Evolutionary conservation across 2,113 vertebrate genomes (phyloP).

Genomic region (Speoplatyrhinus poulsoni): DNA sequence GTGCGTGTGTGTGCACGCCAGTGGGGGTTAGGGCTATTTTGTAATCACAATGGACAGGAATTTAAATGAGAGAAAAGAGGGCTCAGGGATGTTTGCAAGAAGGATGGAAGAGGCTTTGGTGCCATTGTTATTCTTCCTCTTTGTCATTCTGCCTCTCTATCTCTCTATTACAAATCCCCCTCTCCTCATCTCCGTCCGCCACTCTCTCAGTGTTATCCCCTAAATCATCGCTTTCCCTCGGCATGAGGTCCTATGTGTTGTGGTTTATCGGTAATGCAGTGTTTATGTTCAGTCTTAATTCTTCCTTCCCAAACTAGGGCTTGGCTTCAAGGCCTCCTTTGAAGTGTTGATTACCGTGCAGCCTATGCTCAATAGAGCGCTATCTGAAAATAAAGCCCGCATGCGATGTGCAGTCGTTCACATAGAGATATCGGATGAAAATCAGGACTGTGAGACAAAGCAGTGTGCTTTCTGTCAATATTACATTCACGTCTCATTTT

Average conservation of each 20-base stretch:
- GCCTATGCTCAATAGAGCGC: too few species aligned
- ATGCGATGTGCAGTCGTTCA: too few species aligned
- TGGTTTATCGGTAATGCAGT: neutral
- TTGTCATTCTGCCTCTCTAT: constrained; percentile 56
- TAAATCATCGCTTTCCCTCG: neutral
- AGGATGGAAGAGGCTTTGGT: constrained; percentile 62
- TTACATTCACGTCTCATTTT: too few species aligned
- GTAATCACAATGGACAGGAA: constrained; percentile 66
- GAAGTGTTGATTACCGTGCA: too few species aligned
- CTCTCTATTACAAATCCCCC: constrained; percentile 61
- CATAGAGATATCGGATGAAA: too few species aligned
- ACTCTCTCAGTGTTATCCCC: neutral
- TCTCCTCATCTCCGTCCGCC: constrained; percentile 15
- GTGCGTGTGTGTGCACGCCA: constrained; percentile 19
- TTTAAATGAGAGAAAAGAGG: constrained; percentile 70
- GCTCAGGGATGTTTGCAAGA: constrained; percentile 61
- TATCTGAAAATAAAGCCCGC: too few species aligned
- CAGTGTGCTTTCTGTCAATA: too few species aligned
- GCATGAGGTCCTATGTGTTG: constrained; percentile 4
- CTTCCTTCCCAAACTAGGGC: too few species aligned
- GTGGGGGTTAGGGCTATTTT: constrained; percentile 56
- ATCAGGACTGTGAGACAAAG: too few species aligned
- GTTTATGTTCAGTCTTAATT: too few species aligned
- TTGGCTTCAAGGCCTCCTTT: too few species aligned
- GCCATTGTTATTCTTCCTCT: constrained; percentile 64